These are phyloP conservation scores for Eudyptes chrysolophus DNA, from an alignment of 2,113 vertebrate genomes.

Conservation along the genomic window DNA sequence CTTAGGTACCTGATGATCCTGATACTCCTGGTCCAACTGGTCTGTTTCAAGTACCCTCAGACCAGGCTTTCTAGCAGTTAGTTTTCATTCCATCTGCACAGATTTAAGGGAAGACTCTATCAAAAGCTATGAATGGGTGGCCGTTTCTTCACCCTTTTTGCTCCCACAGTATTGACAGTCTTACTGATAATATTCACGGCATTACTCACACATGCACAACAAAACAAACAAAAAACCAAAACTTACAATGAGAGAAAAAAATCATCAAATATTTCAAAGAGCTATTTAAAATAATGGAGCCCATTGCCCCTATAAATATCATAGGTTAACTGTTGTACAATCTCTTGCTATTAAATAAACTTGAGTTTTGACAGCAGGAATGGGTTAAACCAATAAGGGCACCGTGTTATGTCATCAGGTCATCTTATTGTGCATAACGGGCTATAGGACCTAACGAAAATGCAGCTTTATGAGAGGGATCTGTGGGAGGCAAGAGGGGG, in stretches of 20 bases:
- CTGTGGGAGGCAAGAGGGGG: neutral
- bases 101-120: neutral
- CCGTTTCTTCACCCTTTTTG: neutral
- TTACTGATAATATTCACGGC: neutral
- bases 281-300: neutral
- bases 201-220: neutral
- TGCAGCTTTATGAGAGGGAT: neutral
- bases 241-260: neutral
- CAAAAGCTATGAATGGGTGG: neutral
- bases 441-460: neutral
- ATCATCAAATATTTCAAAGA: neutral
- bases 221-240: neutral
- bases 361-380: neutral
- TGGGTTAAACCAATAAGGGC: neutral
- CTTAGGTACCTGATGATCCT: neutral
- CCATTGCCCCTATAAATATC: neutral
- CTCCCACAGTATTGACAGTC: neutral
- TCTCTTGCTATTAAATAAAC: neutral
- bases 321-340: neutral
- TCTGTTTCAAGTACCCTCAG: neutral
- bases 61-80: neutral
- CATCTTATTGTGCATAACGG: neutral
- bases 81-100: neutral
- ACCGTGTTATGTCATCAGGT: neutral
- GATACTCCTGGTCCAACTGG: neutral